A percentile compares a stretch with the other conserved stretches of the same genome.
Evolutionary conservation across 2,113 vertebrate species (phyloP).

Genomic region (zebrafish (Danio rerio)): GRCz12tu NC_133183.1:20802501-20803000

Average conservation of each 20-base stretch:
- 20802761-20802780: not conserved
- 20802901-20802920: not conserved
- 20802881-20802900: too few species aligned
- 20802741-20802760: not conserved
- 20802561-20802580: not conserved
- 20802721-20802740: not conserved
- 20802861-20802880: too few species aligned
- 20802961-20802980: not conserved
- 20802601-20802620: not conserved
- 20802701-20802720: not conserved
- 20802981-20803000: not conserved
- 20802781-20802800: not conserved
- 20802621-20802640: not conserved
- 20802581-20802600: not conserved
- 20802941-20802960: not conserved
- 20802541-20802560: not conserved
- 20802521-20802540: not conserved
- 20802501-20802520: conserved; percentile 16
- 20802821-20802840: too few species aligned
- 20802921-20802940: not conserved
- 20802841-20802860: too few species aligned
- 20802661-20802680: not conserved
- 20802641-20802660: not conserved
- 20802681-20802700: not conserved
- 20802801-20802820: too few species aligned